Percentiles rank a stretch among this genome's conserved stretches.
phyloP scores from a whole-genome alignment of 1,140 invertebrate species.

The Aphis craccivora region DNA sequence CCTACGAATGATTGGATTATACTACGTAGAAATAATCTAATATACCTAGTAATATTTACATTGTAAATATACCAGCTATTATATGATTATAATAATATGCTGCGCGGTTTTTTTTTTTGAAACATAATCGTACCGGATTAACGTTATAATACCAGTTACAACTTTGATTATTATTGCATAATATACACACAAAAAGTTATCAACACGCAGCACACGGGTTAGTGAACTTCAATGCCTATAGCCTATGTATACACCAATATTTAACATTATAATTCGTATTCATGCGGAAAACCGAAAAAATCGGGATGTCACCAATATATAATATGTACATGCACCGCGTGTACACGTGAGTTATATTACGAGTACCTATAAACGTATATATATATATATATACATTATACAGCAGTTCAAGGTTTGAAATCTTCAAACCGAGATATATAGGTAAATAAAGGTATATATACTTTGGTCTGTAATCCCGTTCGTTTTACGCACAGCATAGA shows the following conservation, averaged over 20 bases:
- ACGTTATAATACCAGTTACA: background rate
- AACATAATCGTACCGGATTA: background rate
- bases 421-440: background rate
- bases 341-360: background rate
- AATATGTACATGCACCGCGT: too few relatives aligned
- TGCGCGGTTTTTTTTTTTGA: background rate
- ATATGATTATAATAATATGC: too few relatives aligned
- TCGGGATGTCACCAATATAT: background rate
- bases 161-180: background rate
- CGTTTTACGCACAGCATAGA: background rate
- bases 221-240: background rate
- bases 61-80: background rate
- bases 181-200: background rate
- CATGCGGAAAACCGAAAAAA: background rate
- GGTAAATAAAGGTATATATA: background rate
- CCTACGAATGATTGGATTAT: too few relatives aligned
- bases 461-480: background rate
- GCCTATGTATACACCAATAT: background rate
- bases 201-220: background rate
- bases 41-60: too few relatives aligned
- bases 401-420: constrained; percentile 29
- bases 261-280: background rate
- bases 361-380: too few relatives aligned
- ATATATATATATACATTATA: too few relatives aligned
- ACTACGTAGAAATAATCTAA: too few relatives aligned